Evolutionary conservation across 2,888 invertebrate species (phyloP), one percentile per base, ranked within the genome.

Genomic region (Theodoxus fluviatilis): DNA sequence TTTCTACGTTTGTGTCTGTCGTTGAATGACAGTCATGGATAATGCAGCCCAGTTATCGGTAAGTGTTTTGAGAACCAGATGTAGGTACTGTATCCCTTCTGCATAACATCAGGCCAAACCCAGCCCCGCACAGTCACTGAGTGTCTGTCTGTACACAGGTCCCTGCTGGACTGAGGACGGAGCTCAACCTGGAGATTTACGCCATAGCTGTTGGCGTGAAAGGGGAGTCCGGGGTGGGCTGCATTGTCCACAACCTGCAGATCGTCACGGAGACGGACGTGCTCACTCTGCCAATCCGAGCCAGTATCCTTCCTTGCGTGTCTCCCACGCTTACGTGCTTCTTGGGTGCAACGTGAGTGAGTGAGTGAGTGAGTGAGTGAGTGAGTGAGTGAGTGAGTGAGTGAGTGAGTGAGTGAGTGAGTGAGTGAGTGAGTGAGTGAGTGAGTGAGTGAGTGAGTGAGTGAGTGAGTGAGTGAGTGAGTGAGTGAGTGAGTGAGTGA

Each of bases 301-400:
- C 86, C 74, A 83, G 83, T 83, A 85, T 86, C 85, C 84, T 86
- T 82, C 75, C 59, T n/a, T 37, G 22, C 22, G 22, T n/a, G n/a
- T n/a, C n/a, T n/a, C n/a, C n/a, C n/a, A n/a, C n/a, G n/a, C n/a
- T n/a, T n/a, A n/a, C n/a, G n/a, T n/a, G n/a, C n/a, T n/a, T n/a
- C n/a, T n/a, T n/a, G n/a, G n/a, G n/a, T 95, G 93, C 83, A 90
- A 91, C 81, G 90, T 90, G 83, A 84, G 72, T n/a, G n/a, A n/a
- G n/a, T 35, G 33, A 64, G 59, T n/a, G n/a, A n/a, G n/a, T n/a
- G n/a, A n/a, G n/a, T n/a, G n/a, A n/a, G n/a, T n/a, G n/a, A n/a
- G n/a, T n/a, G 57, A 31, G 9, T 66, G n/a, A 18, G 18, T 22
- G n/a, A 33, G 18, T n/a, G 35, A 40, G 18, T 25, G 43, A n/a